Base-by-base conservation (phyloP, 2,888 invertebrate genomes). In the Lithophane semibrunnea region DNA sequence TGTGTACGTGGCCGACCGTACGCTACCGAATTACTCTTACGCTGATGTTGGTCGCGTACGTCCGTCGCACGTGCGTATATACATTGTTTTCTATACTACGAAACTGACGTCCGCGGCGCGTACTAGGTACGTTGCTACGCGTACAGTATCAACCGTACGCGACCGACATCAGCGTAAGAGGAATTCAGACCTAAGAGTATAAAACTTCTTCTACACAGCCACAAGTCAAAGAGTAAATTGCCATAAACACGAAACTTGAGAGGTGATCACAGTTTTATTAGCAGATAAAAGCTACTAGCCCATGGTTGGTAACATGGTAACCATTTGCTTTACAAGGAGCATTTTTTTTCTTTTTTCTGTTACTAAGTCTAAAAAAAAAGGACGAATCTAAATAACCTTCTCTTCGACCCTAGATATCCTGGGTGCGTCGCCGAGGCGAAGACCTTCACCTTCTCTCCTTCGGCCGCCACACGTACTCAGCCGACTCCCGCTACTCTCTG, bases 381-480 rank as follows among this genome's bases (percentile, higher is more conserved):
- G 4, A 52, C 0, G 8, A 52, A 21, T 52, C 21, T 9, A 8
- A 52, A 52, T 52, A 21, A 52, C 12, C 5, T 18, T 5, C 1
- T 2, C 1, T 63, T 58, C 60, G 86, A 61, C 13, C 1, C 1
- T 88, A 97, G 97, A 97, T 97, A 89, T 98, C 98, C 29, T 98
- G 98, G 98, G 97, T 98, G 86, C 96, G 98, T 60, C 96, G 98
- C 60, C 97, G 97, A 66, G 97, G 97, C 2, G 97, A 98, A 18
- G 97, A 98, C 63, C 95, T 98, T 13, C 97, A 98, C 64, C 95
- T 98, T 2, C 97, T 98, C 21, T 98, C 98, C 37, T 98, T 98
- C 87, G 98, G 98, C 2, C 96, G 97, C 7, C 97, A 97, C 87
- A 97, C 97, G 0, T 97, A 97, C 87, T 97, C 97, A 52, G 97